phyloP scores from a whole-genome alignment of 2,797 vertebrate genomes.

The Lacerta agilis region DNA sequence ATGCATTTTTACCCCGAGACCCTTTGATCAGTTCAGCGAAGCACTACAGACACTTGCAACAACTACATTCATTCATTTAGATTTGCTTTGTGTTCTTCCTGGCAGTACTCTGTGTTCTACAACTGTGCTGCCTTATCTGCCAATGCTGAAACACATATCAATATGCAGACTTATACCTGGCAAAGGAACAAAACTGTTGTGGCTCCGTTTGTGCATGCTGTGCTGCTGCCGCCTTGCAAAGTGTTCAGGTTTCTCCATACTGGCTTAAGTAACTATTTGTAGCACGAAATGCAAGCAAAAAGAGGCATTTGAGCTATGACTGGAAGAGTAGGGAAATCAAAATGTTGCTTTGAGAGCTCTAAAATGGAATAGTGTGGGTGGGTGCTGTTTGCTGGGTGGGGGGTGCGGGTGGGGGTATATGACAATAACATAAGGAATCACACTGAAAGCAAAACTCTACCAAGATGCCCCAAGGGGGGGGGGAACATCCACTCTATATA shows the following conservation, averaged over 20 bases:
- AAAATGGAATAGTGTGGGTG: slow-evolving; percentile 52
- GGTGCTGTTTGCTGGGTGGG: slow-evolving; percentile 55
- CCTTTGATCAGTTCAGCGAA: not conserved
- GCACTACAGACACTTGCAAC: not conserved
- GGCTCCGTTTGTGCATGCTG: accelerated
- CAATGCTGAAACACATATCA: not conserved
- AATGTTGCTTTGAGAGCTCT: slow-evolving; percentile 65
- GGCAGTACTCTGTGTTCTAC: not conserved
- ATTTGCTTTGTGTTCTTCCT: not conserved
- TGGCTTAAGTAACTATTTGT: slow-evolving; percentile 61
- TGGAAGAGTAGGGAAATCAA: slow-evolving; percentile 54
- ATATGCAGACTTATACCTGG: not conserved
- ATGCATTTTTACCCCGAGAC: not conserved
- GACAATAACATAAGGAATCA: slow-evolving; percentile 47
- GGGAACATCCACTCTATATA: slow-evolving; percentile 57
- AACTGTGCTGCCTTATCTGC: slow-evolving; percentile 3
- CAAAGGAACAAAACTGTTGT: not conserved
- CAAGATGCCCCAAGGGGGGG: slow-evolving; percentile 62
- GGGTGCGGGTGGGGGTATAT: not conserved
- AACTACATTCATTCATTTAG: slow-evolving; percentile 18
- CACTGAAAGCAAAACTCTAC: slow-evolving; percentile 66
- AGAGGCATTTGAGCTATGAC: slow-evolving; percentile 51
- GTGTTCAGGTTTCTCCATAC: not conserved
- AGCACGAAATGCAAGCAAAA: slow-evolving; percentile 46
- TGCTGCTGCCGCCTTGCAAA: not conserved